A percentile compares a stretch with the other conserved stretches of the same genome.
Evolutionary conservation across 2,797 vertebrate genomes (phyloP).

Genomic region (Acipenser transmontanus): DNA sequence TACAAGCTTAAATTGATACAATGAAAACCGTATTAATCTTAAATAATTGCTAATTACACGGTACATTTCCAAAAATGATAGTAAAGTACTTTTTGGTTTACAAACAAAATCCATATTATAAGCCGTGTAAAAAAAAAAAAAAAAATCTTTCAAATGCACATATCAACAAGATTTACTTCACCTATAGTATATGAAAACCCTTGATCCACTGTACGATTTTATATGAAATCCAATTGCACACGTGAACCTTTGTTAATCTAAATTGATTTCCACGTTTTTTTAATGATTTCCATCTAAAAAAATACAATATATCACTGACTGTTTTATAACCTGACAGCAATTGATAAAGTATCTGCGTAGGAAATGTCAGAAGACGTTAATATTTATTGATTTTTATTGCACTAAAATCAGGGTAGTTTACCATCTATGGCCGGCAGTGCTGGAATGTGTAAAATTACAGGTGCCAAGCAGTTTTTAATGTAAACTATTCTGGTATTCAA

Average conservation of each 20-base stretch:
- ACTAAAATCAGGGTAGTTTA: slow-evolving; percentile 54
- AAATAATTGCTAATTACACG: no score
- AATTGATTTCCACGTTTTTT: slow-evolving; percentile 51
- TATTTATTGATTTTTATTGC: slow-evolving; percentile 64
- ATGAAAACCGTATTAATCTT: no score
- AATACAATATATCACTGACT: slow-evolving; percentile 48
- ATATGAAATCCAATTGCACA: slow-evolving; percentile 24
- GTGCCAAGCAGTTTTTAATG: slow-evolving; percentile 39
- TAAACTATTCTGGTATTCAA: slow-evolving; percentile 23
- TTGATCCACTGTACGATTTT: slow-evolving; percentile 2
- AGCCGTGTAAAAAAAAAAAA: no score
- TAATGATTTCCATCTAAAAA: slow-evolving; percentile 43
- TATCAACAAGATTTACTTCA: no score
- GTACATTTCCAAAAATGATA: no score
- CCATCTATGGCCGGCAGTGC: slow-evolving; percentile 52
- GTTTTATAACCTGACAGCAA: slow-evolving; percentile 51
- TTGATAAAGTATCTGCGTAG: slow-evolving; percentile 54
- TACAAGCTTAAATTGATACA: no score
- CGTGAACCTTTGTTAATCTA: slow-evolving; percentile 44
- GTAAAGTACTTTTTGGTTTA: no score
- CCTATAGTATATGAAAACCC: background rate
- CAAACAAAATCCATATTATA: no score
- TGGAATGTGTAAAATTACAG: slow-evolving; percentile 50
- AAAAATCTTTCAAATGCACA: no score
- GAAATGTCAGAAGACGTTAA: slow-evolving; percentile 64